A percentile compares a stretch with the other conserved stretches of the same genome.
Conservation (phyloP, 2,797 vertebrate genomes). For the Trachops cirrhosus region DNA sequence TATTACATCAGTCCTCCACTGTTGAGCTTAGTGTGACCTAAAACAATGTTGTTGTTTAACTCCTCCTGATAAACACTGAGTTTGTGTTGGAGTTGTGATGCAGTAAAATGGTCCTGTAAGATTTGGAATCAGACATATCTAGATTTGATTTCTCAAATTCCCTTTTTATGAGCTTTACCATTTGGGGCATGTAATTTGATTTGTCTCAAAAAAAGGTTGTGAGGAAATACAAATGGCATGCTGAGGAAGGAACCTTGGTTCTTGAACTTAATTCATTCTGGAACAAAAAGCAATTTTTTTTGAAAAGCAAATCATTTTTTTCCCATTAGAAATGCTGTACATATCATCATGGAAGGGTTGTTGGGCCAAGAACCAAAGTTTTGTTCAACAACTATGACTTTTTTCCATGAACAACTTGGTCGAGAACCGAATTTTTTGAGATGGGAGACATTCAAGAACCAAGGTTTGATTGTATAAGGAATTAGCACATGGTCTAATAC, state of each 20-base stretch:
- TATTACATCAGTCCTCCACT: neutral
- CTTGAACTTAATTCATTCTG: neutral
- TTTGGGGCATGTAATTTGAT: constrained; percentile 26
- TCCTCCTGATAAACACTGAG: neutral
- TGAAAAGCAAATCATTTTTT: neutral
- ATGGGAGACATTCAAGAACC: neutral
- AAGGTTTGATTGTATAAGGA: neutral
- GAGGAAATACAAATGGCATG: neutral
- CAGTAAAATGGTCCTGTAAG: neutral
- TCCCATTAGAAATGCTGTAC: neutral
- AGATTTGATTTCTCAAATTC: neutral
- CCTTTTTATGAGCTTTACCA: constrained; percentile 19
- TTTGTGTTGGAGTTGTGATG: neutral
- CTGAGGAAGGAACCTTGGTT: neutral
- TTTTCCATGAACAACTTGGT: neutral
- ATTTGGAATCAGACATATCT: neutral
- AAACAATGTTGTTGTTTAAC: neutral
- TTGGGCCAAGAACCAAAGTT: neutral
- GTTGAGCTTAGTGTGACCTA: neutral
- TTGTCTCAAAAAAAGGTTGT: neutral
- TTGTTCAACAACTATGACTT: neutral
- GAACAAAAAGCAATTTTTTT: neutral
- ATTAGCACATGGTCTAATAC: neutral
- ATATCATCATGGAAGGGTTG: neutral
- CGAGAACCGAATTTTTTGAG: neutral